Percentiles rank a stretch among this genome's conserved stretches.
These are phyloP conservation scores for Aethes cnicana DNA, from an alignment of 2,888 invertebrate genomes.

Conservation along the genomic window DNA sequence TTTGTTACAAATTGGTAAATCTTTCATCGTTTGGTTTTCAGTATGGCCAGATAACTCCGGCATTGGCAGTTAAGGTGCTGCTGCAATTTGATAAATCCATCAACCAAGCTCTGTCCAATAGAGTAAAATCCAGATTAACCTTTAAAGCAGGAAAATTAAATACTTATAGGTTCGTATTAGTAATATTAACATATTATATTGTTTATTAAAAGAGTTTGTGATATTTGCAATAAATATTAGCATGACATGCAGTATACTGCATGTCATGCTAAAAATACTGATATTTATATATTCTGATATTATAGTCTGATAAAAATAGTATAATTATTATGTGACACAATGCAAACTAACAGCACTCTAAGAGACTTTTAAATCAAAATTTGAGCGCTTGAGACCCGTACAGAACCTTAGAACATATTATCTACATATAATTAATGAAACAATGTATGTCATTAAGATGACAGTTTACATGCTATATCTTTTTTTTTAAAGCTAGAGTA, in stretches of 20 bases:
- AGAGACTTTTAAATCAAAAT: too few species aligned
- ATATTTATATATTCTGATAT: too few species aligned
- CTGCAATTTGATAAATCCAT: conserved; percentile 98
- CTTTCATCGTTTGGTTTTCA: conserved; percentile 70
- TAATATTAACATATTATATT: background rate
- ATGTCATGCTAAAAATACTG: background rate
- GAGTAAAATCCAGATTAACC: conserved; percentile 95
- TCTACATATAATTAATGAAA: too few species aligned
- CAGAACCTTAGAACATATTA: too few species aligned
- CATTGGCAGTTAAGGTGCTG: conserved; percentile 95
- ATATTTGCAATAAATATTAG: background rate
- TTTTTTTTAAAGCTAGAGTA: too few species aligned
- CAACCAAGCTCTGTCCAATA: conserved; percentile 94
- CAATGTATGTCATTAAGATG: too few species aligned
- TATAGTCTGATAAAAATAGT: too few species aligned
- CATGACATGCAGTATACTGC: background rate
- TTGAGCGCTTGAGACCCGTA: too few species aligned
- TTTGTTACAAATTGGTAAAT: conserved; percentile 21
- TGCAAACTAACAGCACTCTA: too few species aligned
- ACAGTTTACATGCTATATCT: too few species aligned
- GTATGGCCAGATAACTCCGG: conserved; percentile 98
- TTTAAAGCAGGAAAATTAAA: conserved; percentile 95
- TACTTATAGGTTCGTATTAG: conserved; percentile 83
- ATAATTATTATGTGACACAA: too few species aligned
- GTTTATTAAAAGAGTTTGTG: background rate